phyloP scores from a whole-genome alignment of 2,797 vertebrate species.

The Dipus sagitta region DNA sequence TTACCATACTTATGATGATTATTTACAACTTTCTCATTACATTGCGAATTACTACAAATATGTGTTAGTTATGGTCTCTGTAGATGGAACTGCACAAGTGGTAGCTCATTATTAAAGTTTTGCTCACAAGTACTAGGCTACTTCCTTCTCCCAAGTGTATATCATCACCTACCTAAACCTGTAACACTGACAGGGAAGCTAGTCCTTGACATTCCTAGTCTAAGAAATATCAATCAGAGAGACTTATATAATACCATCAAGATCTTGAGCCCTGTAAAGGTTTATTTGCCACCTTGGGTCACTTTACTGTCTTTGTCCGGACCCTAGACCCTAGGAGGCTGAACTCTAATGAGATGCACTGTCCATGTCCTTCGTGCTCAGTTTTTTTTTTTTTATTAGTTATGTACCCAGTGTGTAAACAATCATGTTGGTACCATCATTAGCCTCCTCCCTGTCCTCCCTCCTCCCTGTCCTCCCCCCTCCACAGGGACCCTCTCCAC shows the following conservation, averaged over 20 bases:
- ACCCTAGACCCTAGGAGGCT: neutral
- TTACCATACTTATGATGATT: conserved; percentile 12
- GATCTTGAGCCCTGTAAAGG: neutral
- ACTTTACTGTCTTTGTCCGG: neutral
- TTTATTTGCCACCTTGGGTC: neutral
- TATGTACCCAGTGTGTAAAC: no score
- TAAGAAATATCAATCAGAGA: neutral
- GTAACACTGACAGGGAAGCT: neutral
- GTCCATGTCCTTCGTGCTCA: neutral
- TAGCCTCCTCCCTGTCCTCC: no score
- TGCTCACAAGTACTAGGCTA: neutral
- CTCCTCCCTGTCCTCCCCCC: no score
- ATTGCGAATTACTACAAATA: conserved; percentile 22
- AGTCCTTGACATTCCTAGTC: neutral
- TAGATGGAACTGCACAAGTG: neutral
- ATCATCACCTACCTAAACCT: neutral
- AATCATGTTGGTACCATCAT: no score
- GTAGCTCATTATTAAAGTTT: neutral
- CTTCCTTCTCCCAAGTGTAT: neutral
- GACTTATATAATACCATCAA: neutral
- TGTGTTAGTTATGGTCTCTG: neutral
- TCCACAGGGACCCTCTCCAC: no score
- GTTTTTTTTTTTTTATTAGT: neutral
- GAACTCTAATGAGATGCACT: neutral
- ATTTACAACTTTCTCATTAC: conserved; percentile 29